Evolutionary conservation across 2,888 invertebrate genomes (phyloP).

Genomic region (Ischnura elegans): DNA sequence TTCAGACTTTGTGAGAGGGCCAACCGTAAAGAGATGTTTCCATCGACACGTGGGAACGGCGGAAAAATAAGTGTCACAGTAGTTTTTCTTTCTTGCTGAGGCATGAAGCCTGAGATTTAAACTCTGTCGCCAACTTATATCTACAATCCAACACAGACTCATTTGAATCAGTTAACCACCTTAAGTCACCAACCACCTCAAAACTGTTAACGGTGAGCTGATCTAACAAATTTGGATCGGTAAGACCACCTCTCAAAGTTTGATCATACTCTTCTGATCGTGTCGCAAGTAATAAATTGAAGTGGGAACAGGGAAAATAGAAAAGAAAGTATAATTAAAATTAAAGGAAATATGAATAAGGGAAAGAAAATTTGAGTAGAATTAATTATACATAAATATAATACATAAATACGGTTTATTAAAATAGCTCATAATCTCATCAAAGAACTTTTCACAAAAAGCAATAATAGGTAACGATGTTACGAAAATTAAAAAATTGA

Average conservation of each 20-base stretch:
- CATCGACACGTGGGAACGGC: background rate
- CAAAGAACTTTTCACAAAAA: no score
- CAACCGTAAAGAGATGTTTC: background rate
- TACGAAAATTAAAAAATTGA: no score
- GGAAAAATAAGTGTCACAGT: background rate
- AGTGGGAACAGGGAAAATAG: no score
- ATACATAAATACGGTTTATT: no score
- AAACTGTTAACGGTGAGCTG: no score
- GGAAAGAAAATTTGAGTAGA: no score
- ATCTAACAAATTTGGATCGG: background rate
- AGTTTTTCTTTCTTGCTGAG: background rate
- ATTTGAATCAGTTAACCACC: background rate
- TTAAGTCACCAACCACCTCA: background rate
- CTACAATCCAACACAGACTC: no score
- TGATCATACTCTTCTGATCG: background rate
- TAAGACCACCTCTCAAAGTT: background rate
- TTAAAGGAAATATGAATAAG: no score
- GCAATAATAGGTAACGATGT: no score
- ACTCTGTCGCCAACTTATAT: background rate
- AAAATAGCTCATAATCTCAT: no score
- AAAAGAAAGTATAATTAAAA: no score
- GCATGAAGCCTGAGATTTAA: background rate
- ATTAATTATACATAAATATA: no score
- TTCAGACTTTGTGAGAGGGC: background rate
- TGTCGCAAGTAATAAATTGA: background rate